phyloP scores from a whole-genome alignment of 2,113 vertebrate species.

The Clinocottus analis region DNA sequence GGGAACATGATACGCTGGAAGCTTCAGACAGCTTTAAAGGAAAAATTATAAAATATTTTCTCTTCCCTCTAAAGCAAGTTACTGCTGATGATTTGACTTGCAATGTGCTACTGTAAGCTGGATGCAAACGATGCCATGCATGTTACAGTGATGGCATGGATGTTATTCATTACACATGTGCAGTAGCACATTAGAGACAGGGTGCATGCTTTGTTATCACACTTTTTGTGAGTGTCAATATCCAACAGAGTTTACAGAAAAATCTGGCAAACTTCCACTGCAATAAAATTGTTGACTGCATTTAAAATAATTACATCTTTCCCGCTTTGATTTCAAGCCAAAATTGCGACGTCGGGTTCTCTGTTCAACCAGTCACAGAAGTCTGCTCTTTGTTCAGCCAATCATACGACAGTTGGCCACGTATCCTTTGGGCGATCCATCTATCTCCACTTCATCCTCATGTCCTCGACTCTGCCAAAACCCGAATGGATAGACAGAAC shows the following conservation, averaged over 20 bases:
- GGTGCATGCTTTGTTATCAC: constrained; percentile 16
- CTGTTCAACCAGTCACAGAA: constrained; percentile 63
- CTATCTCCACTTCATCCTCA: constrained; percentile 69
- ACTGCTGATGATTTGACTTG: constrained; percentile 1
- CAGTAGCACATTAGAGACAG: constrained; percentile 27
- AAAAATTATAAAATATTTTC: not conserved
- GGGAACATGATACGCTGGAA: not conserved
- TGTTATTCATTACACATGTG: constrained; percentile 45
- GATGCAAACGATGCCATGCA: constrained; percentile 25
- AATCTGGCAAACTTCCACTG: constrained; percentile 48
- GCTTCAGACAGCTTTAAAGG: not conserved
- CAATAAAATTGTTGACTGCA: constrained; percentile 57
- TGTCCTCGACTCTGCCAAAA: constrained; percentile 67
- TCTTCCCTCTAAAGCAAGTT: not conserved
- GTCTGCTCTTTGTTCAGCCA: constrained; percentile 68
- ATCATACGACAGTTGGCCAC: constrained; percentile 61
- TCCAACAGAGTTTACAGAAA: constrained; percentile 40
- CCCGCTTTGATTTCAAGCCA: constrained; percentile 57
- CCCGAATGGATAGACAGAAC: constrained; percentile 48
- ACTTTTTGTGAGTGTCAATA: constrained; percentile 38
- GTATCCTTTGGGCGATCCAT: constrained; percentile 66
- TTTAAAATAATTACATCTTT: constrained; percentile 66
- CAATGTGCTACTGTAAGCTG: not conserved
- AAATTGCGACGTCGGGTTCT: constrained; percentile 36
- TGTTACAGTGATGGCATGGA: constrained; percentile 6